Base-by-base conservation (phyloP, 2,797 vertebrate genomes). In the Hyperoplus lanceolatus region DNA sequence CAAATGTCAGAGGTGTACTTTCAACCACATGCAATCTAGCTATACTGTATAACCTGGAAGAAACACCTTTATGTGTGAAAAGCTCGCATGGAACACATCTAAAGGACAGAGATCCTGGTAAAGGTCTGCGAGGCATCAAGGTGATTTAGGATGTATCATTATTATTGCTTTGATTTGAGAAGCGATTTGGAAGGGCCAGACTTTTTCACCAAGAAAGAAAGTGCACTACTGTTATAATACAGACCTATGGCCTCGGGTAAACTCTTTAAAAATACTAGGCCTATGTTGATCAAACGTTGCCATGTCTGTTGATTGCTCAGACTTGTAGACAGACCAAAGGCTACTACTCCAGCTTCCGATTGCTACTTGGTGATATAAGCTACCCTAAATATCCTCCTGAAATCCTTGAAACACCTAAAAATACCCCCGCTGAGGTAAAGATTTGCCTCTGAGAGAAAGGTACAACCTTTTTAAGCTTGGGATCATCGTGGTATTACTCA, bases 231-330 rank as follows among this genome's bases (percentile, higher is more conserved):
- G 29, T 3, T 29, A 29, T 29, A 29, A 29, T 29, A 29, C 29
- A 29, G 29, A 29, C 3, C 29, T 29, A 29, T 29, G 29, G 29
- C 29, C 29, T 29, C 66, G 13, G 49, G 6, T 50, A 14, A 50
- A 6, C 5, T 50, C 14, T 16, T 14, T 50, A 6, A 50, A 50
- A n/a, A 14, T 14, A 50, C 13, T 50, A n/a, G n/a, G n/a, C n/a
- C n/a, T n/a, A n/a, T 5, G 15, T n/a, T 67, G 59, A 57, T 80
- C 51, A 80, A 78, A 77, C 51, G 66, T 29, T 53, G 21, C 3
- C 4, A 29, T 45, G 41, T 66, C 39, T 41, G 18, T 66, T 72
- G 48, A 78, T 75, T 77, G 13, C 39, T 61, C 29, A 77, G 29
- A 59, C 43, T 39, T 73, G 38, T 48, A 49, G n/a, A 4, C 29